A percentile compares a stretch with the other conserved stretches of the same genome.
Conservation (phyloP, 1,140 invertebrate genomes). For the Lutraria rhynchaena region DNA sequence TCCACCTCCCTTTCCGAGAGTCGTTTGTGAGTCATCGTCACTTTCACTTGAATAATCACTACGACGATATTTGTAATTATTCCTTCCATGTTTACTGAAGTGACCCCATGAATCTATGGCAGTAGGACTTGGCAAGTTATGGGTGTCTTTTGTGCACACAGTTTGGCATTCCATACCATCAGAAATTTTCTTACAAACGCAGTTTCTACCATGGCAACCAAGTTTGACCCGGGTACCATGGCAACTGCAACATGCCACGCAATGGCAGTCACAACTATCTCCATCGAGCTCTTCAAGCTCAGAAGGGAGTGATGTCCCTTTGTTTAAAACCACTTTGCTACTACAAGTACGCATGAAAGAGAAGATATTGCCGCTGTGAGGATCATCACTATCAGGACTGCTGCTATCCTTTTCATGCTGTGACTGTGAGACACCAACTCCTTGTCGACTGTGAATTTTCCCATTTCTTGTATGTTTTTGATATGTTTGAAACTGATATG, state of each 20-base stretch:
- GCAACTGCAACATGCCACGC: conserved; percentile 54
- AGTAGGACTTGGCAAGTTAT: conserved; percentile 53
- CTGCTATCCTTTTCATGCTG: conserved; percentile 27
- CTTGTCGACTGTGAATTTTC: not conserved
- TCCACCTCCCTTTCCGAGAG: conserved; percentile 7
- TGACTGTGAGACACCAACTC: not conserved
- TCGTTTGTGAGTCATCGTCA: conserved; percentile 67
- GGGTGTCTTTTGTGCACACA: not conserved
- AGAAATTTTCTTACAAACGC: conserved; percentile 52
- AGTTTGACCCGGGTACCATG: conserved; percentile 51
- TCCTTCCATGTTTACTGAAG: conserved; percentile 70
- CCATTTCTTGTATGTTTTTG: conserved; percentile 13
- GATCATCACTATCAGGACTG: conserved; percentile 37
- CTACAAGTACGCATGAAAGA: conserved; percentile 35
- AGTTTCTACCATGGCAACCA: conserved; percentile 27
- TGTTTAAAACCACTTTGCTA: conserved; percentile 41
- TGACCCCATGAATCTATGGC: conserved; percentile 76
- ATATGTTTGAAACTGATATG: not conserved
- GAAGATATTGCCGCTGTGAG: conserved; percentile 35
- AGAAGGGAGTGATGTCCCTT: conserved; percentile 54
- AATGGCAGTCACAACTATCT: conserved; percentile 53
- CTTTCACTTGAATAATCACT: conserved; percentile 79
- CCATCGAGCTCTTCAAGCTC: conserved; percentile 32
- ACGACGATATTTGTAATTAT: conserved; percentile 75
- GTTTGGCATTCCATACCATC: conserved; percentile 33